Base-by-base conservation (phyloP, 53 echinoderm and acorn worm species). In the Crossaster papposus region DNA sequence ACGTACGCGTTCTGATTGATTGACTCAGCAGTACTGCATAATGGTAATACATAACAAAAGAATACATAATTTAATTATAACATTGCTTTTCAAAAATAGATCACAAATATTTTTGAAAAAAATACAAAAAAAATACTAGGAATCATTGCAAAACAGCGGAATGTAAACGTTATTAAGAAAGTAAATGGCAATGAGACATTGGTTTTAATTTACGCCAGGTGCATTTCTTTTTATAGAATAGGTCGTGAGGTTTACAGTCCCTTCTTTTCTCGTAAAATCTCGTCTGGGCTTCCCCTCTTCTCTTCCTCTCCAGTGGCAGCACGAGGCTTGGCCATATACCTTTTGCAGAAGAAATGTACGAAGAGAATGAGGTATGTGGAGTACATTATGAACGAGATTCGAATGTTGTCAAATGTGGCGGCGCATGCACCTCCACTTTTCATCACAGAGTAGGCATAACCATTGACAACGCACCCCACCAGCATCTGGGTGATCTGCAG, bases 301-400 rank as follows among this genome's bases (percentile, higher is more conserved):
- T 82, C 68, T 17, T 68, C 78, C 31, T 63, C 62, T 4, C 18
- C 30, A 14, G 35, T 3, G 18, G 1, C 70, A 24, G 70, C 36
- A 33, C 89, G 15, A 9, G 89, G 72, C 44, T 83, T 88, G 38
- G 51, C 62, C 33, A 95, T 22, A 81, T 97, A 97, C 20, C 93
- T 89, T 9, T 72, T 55, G 81, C 93, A 95, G 91, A 97, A 97
- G 88, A 97, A 97, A 52, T 95, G 90, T 20, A 93, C 90, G 36
- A 97, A 97, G n/a, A 97, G 95, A 29, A 92, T 35, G 12, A 97
- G 85, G 77, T 97, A 97, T 82, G 94, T 97, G 84, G 94, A 94
- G 81, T 97, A 97, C 97, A 97, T 95, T 20, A 97, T 17, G 26
- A 90, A 88, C 14, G 97, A 94, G 37, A 94, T 82, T 64, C 71